These are phyloP conservation scores for Brachyopa scutellaris DNA, from an alignment of 2,888 invertebrate genomes.

Conservation along the genomic window DNA sequence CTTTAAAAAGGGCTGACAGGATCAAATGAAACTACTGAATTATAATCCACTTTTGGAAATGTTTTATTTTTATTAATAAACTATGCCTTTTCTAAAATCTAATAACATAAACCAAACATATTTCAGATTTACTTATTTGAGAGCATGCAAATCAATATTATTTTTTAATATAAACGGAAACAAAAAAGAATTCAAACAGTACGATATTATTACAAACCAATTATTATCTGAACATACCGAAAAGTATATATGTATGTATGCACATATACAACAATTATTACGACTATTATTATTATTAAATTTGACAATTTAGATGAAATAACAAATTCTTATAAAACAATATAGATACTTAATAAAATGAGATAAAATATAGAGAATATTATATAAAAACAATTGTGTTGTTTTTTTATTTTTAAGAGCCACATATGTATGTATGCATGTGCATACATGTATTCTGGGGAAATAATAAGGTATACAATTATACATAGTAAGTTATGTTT, in stretches of 20 bases:
- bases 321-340: constrained; percentile 79
- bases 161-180: constrained; percentile 26
- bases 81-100: constrained; percentile 1
- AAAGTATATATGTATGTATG: constrained; percentile 33
- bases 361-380: constrained; percentile 79
- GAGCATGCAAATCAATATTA: constrained; percentile 11
- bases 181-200: constrained; percentile 31
- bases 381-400: constrained; percentile 71
- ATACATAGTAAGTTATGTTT: too few species aligned
- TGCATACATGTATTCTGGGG: too few species aligned
- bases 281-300: constrained; percentile 77
- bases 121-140: constrained; percentile 25
- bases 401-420: not conserved
- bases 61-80: constrained; percentile 13
- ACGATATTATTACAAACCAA: constrained; percentile 46
- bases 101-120: constrained; percentile 35
- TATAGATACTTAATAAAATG: constrained; percentile 78
- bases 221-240: constrained; percentile 48
- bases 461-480: not conserved
- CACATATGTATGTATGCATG: too few species aligned
- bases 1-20: constrained; percentile 39
- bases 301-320: constrained; percentile 79
- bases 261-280: constrained; percentile 76
- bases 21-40: constrained; percentile 12
- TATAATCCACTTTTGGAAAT: constrained; percentile 14